These are phyloP conservation scores for Sitophilus oryzae DNA, from an alignment of 1,140 invertebrate species.

Conservation along the genomic window DNA sequence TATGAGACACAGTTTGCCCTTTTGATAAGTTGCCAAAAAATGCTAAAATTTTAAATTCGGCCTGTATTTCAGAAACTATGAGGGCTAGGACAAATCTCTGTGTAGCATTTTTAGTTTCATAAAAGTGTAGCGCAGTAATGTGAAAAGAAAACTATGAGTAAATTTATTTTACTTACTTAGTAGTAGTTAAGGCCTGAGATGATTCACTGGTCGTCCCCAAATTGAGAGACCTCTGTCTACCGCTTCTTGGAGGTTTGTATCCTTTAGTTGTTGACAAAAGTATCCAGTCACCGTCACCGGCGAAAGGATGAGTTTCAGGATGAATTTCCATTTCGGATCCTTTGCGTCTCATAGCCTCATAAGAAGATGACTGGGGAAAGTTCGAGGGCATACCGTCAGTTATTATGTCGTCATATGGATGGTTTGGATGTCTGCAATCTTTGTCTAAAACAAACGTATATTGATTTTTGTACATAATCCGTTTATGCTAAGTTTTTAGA, in stretches of 20 bases:
- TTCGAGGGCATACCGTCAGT: slow-evolving; percentile 61
- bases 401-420: slow-evolving; percentile 50
- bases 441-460: slow-evolving; percentile 24
- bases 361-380: slow-evolving; percentile 51
- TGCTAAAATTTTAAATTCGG: too few species aligned
- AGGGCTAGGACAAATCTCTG: too few species aligned
- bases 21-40: background rate
- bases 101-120: too few species aligned
- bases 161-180: slow-evolving; percentile 4
- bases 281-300: slow-evolving; percentile 69
- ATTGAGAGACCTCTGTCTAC: slow-evolving; percentile 46
- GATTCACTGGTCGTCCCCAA: slow-evolving; percentile 18
- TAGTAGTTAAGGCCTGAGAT: slow-evolving; percentile 10
- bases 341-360: slow-evolving; percentile 24
- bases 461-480: too few species aligned
- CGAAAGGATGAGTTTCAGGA: slow-evolving; percentile 51
- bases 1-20: too few species aligned
- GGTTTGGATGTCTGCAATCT: slow-evolving; percentile 12
- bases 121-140: background rate
- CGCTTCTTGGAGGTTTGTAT: slow-evolving; percentile 50
- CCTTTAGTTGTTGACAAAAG: slow-evolving; percentile 70
- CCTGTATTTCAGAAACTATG: too few species aligned
- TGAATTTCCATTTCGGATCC: slow-evolving; percentile 34
- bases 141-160: background rate
- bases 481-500: too few species aligned